Evolutionary conservation across 2,888 invertebrate genomes (phyloP).

Genomic region (Patella ulyssiponensis): DNA sequence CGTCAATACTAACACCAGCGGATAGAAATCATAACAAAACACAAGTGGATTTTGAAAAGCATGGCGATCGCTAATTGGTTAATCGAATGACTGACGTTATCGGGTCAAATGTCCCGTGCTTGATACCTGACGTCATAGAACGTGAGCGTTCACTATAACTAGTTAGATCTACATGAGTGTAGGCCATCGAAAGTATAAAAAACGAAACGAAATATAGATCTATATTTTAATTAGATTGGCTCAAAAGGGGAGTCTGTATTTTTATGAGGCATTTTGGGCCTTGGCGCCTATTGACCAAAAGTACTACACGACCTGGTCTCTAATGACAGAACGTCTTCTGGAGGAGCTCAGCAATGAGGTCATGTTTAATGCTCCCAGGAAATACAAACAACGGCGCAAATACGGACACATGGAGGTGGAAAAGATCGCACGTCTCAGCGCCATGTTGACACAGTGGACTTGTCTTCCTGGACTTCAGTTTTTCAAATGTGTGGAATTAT

Average conservation of each 20-base stretch:
- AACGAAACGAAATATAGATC: no score
- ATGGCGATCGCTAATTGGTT: no score
- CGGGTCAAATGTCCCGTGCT: no score
- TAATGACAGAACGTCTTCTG: not conserved
- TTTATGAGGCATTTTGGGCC: constrained; percentile 1
- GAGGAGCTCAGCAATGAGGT: not conserved
- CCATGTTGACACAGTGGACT: not conserved
- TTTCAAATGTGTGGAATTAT: not conserved
- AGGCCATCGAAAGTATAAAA: no score
- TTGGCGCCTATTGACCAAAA: not conserved
- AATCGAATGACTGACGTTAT: no score
- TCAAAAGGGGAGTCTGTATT: not conserved
- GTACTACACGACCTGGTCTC: not conserved
- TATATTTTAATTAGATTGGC: no score
- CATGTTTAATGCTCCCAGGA: not conserved
- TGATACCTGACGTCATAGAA: no score
- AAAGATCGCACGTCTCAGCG: not conserved
- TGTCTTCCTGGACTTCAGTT: not conserved
- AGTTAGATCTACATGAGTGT: no score
- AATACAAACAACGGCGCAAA: not conserved
- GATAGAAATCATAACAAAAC: no score
- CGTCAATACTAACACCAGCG: no score
- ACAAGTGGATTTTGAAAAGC: no score
- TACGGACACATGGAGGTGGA: not conserved
- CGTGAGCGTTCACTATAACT: no score